Conservation (phyloP, 1,140 invertebrate genomes). For the Gonatopus flavifemur region DNA sequence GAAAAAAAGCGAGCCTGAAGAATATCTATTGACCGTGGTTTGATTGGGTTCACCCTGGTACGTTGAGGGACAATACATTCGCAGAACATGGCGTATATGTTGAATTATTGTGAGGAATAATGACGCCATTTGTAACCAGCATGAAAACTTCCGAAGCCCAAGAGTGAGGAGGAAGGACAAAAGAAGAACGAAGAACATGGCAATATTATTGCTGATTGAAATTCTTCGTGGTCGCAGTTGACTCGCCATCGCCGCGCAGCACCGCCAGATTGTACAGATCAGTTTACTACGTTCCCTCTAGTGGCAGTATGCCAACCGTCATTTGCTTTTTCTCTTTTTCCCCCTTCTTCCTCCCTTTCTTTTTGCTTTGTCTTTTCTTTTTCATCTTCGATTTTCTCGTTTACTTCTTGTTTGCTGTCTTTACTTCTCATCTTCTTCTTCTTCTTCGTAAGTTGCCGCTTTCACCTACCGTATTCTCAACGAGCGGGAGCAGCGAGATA, state of each 20-base stretch:
- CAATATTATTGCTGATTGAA: constrained; percentile 39
- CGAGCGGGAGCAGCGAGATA: no score
- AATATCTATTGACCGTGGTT: no score
- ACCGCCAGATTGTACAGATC: neutral
- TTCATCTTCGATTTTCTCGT: no score
- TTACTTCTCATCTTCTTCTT: no score
- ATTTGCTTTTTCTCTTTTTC: neutral
- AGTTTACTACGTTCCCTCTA: neutral
- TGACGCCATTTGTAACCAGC: constrained; percentile 39
- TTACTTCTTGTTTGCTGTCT: no score
- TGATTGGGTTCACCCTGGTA: no score
- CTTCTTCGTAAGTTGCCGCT: no score
- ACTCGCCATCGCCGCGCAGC: neutral
- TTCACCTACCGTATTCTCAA: no score
- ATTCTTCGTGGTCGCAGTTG: constrained; percentile 37
- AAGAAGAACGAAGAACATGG: constrained; percentile 10
- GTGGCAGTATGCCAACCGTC: no score
- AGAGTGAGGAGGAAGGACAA: neutral
- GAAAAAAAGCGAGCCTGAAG: no score
- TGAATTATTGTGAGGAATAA: constrained; percentile 41
- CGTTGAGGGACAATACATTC: constrained; percentile 24
- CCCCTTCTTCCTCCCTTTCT: neutral
- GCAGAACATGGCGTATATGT: constrained; percentile 25
- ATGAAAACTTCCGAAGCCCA: no score
- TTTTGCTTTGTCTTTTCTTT: constrained; percentile 14